Evolutionary conservation across 2,797 vertebrate genomes (phyloP).

Genomic region (Paramormyrops hopkinsi): DNA sequence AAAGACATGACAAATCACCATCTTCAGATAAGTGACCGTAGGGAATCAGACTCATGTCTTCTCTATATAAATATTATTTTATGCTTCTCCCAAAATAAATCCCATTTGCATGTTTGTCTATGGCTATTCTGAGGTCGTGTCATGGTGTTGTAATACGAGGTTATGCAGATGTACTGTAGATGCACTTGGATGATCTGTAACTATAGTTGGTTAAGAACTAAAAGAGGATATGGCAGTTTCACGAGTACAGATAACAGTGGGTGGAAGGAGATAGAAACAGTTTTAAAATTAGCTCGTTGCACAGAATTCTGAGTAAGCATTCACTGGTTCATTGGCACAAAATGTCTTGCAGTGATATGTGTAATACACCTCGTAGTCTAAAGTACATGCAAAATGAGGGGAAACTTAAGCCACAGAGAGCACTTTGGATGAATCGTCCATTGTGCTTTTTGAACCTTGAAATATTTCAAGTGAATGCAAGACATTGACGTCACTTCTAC

Average conservation of each 20-base stretch:
- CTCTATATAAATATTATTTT: background rate
- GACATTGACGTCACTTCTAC: background rate
- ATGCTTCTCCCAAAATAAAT: background rate
- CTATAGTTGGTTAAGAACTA: background rate
- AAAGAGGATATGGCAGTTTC: background rate
- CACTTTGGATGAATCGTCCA: background rate
- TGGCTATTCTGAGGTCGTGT: background rate
- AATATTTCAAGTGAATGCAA: background rate
- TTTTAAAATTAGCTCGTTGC: background rate
- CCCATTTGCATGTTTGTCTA: background rate
- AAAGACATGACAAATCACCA: background rate
- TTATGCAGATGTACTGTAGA: background rate
- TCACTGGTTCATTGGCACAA: background rate
- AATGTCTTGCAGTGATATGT: background rate
- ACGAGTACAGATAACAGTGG: background rate
- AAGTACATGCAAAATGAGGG: background rate
- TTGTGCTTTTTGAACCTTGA: background rate
- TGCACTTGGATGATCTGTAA: background rate
- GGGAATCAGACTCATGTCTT: background rate
- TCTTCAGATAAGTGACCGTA: background rate
- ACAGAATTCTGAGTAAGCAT: slow-evolving; percentile 1
- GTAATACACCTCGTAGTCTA: background rate
- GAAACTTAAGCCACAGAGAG: background rate
- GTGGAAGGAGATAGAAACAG: background rate
- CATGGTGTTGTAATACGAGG: background rate